A percentile compares a stretch with the other conserved stretches of the same genome.
Evolutionary conservation across 1,140 invertebrate genomes (phyloP).

Genomic region (Zaprionus camerounensis): DNA sequence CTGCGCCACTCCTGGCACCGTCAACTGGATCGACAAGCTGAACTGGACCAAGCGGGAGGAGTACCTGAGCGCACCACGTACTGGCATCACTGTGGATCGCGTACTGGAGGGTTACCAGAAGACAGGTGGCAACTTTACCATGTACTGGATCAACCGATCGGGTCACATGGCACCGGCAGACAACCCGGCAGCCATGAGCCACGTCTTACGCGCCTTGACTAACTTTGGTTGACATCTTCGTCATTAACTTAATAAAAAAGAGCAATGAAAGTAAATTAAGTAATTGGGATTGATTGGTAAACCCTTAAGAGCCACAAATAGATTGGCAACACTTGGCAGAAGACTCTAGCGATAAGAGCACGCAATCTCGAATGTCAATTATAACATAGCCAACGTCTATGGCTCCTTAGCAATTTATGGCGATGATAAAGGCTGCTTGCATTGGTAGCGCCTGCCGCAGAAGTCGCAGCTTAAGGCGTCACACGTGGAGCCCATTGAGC

Average conservation of each 20-base stretch:
- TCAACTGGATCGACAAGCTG: constrained; percentile 90
- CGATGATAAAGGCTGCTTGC: constrained; percentile 16
- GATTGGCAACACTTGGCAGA: constrained; percentile 1
- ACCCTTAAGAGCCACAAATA: constrained; percentile 7
- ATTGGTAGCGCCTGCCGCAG: constrained; percentile 30
- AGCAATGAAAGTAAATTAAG: constrained; percentile 17
- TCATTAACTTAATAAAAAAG: constrained; percentile 5
- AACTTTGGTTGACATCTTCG: constrained; percentile 52
- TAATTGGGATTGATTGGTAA: constrained; percentile 13
- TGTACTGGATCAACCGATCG: constrained; percentile 90
- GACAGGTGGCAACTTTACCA: constrained; percentile 87
- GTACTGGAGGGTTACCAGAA: constrained; percentile 89
- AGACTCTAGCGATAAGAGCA: background rate
- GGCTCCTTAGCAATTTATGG: constrained; percentile 32
- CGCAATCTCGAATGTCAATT: constrained; percentile 1
- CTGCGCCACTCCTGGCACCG: constrained; percentile 88
- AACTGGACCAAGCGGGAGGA: constrained; percentile 86
- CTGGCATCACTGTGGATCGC: constrained; percentile 86
- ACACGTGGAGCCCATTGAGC: constrained; percentile 37
- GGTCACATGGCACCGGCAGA: constrained; percentile 87
- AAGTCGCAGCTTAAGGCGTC: constrained; percentile 33
- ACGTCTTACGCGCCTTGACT: constrained; percentile 68
- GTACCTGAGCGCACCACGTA: constrained; percentile 86
- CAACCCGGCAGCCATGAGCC: constrained; percentile 73
- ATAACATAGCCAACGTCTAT: background rate